A percentile compares a stretch with the other conserved stretches of the same genome.
These are phyloP conservation scores for Bryconaethiops microstoma DNA, from an alignment of 2,797 vertebrate genomes.

Conservation along the genomic window DNA sequence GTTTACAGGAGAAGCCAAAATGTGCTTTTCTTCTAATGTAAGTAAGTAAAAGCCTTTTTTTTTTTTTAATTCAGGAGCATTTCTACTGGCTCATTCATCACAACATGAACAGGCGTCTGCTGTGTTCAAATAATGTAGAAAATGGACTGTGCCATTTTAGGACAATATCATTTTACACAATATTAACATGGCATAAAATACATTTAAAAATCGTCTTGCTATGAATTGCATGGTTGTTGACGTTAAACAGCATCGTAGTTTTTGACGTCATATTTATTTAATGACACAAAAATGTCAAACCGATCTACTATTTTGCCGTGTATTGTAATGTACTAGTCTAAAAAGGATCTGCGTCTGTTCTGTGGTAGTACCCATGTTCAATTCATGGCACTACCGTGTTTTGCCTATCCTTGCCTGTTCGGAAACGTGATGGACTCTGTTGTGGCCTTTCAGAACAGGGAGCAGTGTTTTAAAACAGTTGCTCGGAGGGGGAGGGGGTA, in stretches of 20 bases:
- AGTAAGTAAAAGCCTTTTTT: background rate
- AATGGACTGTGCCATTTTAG: too few relatives aligned
- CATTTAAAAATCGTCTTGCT: background rate
- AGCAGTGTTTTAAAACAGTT: conserved; percentile 66
- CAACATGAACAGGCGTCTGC: too few relatives aligned
- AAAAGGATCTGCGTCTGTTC: conserved; percentile 34
- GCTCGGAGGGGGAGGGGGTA: conserved; percentile 22
- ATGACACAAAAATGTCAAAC: background rate
- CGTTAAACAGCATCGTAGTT: background rate
- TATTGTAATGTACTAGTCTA: conserved; percentile 15
- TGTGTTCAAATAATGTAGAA: too few relatives aligned
- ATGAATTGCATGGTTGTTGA: background rate
- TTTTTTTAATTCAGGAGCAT: background rate
- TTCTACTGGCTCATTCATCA: background rate
- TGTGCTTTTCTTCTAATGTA: background rate
- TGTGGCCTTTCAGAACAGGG: conserved; percentile 72
- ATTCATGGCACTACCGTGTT: conserved; percentile 67
- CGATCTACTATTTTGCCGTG: conserved; percentile 4
- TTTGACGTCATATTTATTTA: background rate
- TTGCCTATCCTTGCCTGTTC: conserved; percentile 67
- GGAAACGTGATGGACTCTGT: conserved; percentile 71
- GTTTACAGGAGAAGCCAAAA: too few relatives aligned
- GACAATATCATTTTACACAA: too few relatives aligned
- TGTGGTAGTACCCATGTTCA: conserved; percentile 34
- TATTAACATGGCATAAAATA: too few relatives aligned